Conservation (phyloP, 2,888 invertebrate species). For the Dysmachus trigonus region DNA sequence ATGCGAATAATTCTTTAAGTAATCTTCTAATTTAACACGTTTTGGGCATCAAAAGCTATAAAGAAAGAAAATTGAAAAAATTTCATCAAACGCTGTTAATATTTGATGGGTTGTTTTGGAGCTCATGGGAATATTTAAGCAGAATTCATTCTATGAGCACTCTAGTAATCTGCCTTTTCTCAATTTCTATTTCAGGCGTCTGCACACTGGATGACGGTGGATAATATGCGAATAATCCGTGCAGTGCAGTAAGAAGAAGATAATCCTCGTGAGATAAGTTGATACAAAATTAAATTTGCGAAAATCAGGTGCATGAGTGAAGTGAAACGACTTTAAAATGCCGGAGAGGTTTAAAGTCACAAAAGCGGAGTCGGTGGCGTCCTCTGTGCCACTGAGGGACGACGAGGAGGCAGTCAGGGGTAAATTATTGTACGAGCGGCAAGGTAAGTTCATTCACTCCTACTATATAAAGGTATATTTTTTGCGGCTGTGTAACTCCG, state of each 20-base stretch:
- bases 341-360: constrained; percentile 49
- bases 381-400: background rate
- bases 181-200: background rate
- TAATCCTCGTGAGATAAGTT: background rate
- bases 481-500: background rate
- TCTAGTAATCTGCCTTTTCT: background rate
- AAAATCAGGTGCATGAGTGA: background rate
- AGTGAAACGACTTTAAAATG: constrained; percentile 41
- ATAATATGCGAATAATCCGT: background rate
- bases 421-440: constrained; percentile 45
- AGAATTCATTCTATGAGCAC: background rate
- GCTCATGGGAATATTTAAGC: background rate
- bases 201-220: background rate
- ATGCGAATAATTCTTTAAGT: background rate
- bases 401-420: constrained; percentile 47
- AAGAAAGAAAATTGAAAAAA: background rate
- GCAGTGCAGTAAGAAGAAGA: background rate
- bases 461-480: background rate
- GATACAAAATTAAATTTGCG: background rate
- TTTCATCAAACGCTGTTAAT: background rate
- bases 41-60: background rate
- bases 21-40: background rate
- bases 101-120: background rate
- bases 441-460: constrained; percentile 44
- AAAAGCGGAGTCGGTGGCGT: constrained; percentile 40